Evolutionary conservation across 2,888 invertebrate species (phyloP), one percentile per base, ranked within the genome.

Genomic region (Corbicula japonica): DNA sequence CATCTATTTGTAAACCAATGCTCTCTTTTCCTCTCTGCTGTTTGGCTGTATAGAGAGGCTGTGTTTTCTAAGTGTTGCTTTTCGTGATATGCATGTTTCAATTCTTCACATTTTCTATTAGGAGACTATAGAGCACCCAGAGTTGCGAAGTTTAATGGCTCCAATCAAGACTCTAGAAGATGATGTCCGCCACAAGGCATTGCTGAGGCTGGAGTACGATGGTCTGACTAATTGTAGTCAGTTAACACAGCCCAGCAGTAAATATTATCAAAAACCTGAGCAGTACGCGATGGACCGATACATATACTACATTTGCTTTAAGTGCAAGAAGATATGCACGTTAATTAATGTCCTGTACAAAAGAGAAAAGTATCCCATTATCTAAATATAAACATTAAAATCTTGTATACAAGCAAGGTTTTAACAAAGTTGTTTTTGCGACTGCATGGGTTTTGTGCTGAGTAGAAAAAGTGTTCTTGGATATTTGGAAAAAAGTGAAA

Each of bases 301-400:
- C 38, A 72, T 62, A 4, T 80, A 80, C 38, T 80, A 76, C n/a
- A 68, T 61, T 12, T 80, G 80, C 38, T 69, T 38, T 63, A 72
- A 76, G 41, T 80, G 80, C 35, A 48, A 69, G 30, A 76, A 72
- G 70, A 76, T 76, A 23, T 50, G 44, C 10, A 6, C 21, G n/a
- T n/a, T n/a, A n/a, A n/a, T n/a, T n/a, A n/a, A n/a, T n/a, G n/a
- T n/a, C n/a, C n/a, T n/a, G n/a, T n/a, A n/a, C n/a, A n/a, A n/a
- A n/a, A n/a, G n/a, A n/a, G n/a, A n/a, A n/a, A n/a, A n/a, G n/a
- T n/a, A n/a, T n/a, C n/a, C n/a, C n/a, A n/a, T n/a, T n/a, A n/a
- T n/a, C n/a, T n/a, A n/a, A n/a, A n/a, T n/a, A n/a, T n/a, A n/a
- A n/a, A n/a, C n/a, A n/a, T n/a, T n/a, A n/a, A n/a, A n/a, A n/a